A percentile compares a stretch with the other conserved stretches of the same genome.
Evolutionary conservation across 2,888 invertebrate species (phyloP).

Genomic region (Rhaphigaster nebulosa): DNA sequence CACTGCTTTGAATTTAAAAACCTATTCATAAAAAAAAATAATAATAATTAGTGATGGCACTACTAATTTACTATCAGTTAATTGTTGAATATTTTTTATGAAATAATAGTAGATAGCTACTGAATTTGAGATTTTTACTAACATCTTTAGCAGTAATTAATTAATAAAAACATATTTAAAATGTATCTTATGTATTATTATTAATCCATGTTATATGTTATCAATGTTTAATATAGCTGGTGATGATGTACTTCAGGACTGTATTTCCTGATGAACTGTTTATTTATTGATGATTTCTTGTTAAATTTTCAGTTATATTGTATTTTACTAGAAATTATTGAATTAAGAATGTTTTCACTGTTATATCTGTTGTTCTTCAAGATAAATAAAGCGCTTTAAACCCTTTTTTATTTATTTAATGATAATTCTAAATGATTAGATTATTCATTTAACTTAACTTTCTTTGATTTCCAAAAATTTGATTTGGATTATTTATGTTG

Average conservation of each 20-base stretch:
- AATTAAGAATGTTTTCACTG: background rate
- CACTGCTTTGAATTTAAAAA: background rate
- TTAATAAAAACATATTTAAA: background rate
- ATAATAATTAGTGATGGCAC: background rate
- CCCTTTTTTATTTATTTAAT: background rate
- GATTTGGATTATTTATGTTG: background rate
- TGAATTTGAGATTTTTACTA: background rate
- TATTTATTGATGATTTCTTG: background rate
- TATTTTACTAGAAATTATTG: background rate
- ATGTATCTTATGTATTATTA: background rate
- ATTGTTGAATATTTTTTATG: background rate
- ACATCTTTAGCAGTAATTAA: background rate
- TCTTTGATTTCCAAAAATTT: background rate
- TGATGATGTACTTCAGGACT: background rate
- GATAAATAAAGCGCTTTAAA: slow-evolving; percentile 17
- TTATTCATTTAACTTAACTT: background rate
- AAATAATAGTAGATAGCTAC: background rate
- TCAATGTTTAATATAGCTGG: background rate
- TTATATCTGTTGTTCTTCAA: background rate
- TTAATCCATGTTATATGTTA: background rate
- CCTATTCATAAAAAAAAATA: background rate
- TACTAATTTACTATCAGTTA: background rate
- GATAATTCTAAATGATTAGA: background rate
- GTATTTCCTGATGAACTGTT: background rate
- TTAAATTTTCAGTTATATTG: background rate